A percentile compares a stretch with the other conserved stretches of the same genome.
These are phyloP conservation scores for Cygnus buccinator DNA, from an alignment of 2,113 vertebrate species.

Conservation along the genomic window DNA sequence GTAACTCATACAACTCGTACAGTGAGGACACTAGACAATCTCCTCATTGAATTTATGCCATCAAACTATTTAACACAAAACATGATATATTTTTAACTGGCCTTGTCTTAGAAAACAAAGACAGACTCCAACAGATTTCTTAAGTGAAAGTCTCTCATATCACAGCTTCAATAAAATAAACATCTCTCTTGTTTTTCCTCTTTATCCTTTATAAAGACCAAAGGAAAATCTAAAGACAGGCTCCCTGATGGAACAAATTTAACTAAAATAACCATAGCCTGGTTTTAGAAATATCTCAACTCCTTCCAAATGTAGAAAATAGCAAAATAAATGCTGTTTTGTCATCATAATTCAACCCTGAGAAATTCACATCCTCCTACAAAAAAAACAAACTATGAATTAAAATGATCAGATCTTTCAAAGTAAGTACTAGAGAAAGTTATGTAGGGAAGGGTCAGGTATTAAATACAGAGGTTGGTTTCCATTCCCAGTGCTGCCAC, in stretches of 20 bases:
- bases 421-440: not conserved
- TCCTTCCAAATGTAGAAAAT: slow-evolving; percentile 32
- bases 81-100: slow-evolving; percentile 50
- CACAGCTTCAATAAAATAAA: slow-evolving; percentile 22
- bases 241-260: slow-evolving; percentile 18
- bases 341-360: slow-evolving; percentile 8
- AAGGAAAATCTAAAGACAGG: not conserved
- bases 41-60: slow-evolving; percentile 66
- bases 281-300: not conserved
- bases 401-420: slow-evolving; percentile 24
- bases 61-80: slow-evolving; percentile 73
- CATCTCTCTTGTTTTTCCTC: not conserved
- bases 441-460: not conserved
- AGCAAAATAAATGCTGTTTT: slow-evolving; percentile 32
- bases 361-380: not conserved
- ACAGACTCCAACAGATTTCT: slow-evolving; percentile 1
- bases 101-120: slow-evolving; percentile 50
- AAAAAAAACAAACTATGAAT: not conserved
- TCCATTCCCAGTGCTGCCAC: not conserved
- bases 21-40: slow-evolving; percentile 42
- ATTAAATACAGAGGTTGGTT: slow-evolving; percentile 1
- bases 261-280: not conserved
- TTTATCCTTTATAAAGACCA: not conserved
- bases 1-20: not conserved
- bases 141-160: slow-evolving; percentile 5